Base-by-base conservation (phyloP, 2,113 vertebrate species). In the Salvelinus namaycush region DNA sequence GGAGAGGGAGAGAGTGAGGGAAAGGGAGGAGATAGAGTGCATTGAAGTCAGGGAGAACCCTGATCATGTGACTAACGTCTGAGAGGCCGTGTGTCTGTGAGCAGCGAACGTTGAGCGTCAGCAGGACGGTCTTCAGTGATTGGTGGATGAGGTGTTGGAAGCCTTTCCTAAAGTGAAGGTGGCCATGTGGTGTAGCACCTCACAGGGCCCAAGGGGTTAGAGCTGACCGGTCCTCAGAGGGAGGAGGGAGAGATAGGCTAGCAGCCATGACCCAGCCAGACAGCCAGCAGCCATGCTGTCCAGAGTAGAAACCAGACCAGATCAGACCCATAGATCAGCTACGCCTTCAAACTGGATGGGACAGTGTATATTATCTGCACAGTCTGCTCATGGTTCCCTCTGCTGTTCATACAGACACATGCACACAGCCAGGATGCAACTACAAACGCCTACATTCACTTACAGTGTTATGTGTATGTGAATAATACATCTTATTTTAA, bases 21-120 rank as follows among this genome's bases (percentile, higher is more conserved):
- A 97, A 75, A 87, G 96, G 86, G 97, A 98, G 79, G 98, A 99
- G 84, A 97, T 99, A 0, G 98, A 99, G 88, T 99, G 97, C 94
- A 98, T 99, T 76, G 98, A 98, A 91, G 95, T 99, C 91, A 95
- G 97, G 92, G 98, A 99, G 84, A 99, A 98, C 88, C 95, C 97
- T 84, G 98, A 99, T 90, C 98, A 99, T 1, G 96, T 99, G 89
- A 99, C 98, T 81, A 97, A 96, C 13, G 96, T 99, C 88, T 99
- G 95, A 98, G 91, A 81, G 87, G 87, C 81, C 66, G 83, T 80
- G 27, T 14, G 74, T 60, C 31, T 71, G 60, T 75, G 68, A 76
- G 66, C 75, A 66, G 60, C 74, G 75, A 78, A 65, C 39, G 39
- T 39, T 39, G 39, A 39, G 39, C 8, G 39, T 67, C 64, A 65